Base-by-base conservation (phyloP, 2,888 invertebrate species). In the Ganaspis brasiliensis region DNA sequence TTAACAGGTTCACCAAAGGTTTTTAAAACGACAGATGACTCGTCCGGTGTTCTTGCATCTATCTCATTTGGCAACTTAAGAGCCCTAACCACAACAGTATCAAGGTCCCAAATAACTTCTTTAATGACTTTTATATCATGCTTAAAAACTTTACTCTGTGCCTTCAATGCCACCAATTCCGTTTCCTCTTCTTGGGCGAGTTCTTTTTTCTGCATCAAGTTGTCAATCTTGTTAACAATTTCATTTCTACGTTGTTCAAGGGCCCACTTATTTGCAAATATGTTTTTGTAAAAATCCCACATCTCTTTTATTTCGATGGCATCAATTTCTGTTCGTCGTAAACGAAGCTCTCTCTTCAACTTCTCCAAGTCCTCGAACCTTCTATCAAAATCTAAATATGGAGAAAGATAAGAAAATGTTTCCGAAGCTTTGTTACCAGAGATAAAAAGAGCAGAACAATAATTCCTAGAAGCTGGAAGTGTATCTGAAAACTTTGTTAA, bases 1-100 rank as follows among this genome's bases (percentile, higher is more conserved):
- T 80, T 24, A 0, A 63, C 49, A 45, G 75, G 83, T 4, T 83
- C 31, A 10, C 87, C 87, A n/a, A 82, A 72, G 9, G 37, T 82
- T 63, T 85, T 85, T 0, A 90, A 9, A 49, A 89, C 67, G 0
- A 77, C 2, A 0, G 84, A 49, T 14, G 45, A 12, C 0, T 79
- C 67, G 0, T 55, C 6, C 0, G 96, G 95, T 19, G 96, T 96
- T 63, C 92, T 92, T 0, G 92, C 79, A 89, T 97, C 95, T 79
- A 97, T 86, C 67, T 88, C 85, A 89, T 96, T 97, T 0, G 97
- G 97, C 73, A 97, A 87, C 85, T 93, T 93, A 72, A 97, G 91
- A 77, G 93, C 93, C 85, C 93, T 93, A 37, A 94, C 92, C 9
- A 96, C 94, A 72, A 93, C 93, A 88, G 96, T 95, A 89, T 97